A percentile compares a stretch with the other conserved stretches of the same genome.
Evolutionary conservation across 2,888 invertebrate species (phyloP).

Genomic region (Camponotus fellah): DNA sequence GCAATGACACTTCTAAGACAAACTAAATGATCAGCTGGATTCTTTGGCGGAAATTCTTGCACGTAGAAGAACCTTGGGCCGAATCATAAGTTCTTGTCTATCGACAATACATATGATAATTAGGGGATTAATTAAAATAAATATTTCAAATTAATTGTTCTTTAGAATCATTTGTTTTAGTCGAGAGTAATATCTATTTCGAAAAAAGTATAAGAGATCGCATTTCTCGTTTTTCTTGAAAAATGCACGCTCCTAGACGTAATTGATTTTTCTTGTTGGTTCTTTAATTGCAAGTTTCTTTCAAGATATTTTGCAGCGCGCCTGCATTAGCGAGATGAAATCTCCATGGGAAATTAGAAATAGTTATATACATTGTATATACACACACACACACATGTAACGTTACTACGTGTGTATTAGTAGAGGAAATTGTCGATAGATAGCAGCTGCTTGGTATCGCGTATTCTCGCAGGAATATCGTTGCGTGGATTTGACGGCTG

Average conservation of each 20-base stretch:
- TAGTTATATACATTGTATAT: neutral
- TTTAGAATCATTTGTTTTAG: neutral
- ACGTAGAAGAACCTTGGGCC: neutral
- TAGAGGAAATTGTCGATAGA: conserved; percentile 3
- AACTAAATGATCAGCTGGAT: conserved; percentile 8
- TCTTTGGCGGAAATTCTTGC: neutral
- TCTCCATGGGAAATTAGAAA: neutral
- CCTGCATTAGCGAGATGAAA: neutral
- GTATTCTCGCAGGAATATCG: conserved; percentile 27
- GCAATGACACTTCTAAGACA: neutral
- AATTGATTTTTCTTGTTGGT: conserved; percentile 1
- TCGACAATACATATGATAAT: neutral
- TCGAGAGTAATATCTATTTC: neutral
- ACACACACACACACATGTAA: neutral
- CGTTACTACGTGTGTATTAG: neutral
- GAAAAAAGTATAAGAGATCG: neutral
- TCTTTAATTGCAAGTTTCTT: neutral
- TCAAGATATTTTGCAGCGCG: conserved; percentile 1
- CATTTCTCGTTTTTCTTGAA: neutral
- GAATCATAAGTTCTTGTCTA: neutral
- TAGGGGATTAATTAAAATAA: neutral
- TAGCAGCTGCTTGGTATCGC: neutral
- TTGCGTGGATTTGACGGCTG: conserved; percentile 10
- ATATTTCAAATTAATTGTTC: neutral
- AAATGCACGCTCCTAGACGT: neutral